These are phyloP conservation scores for Hirundo rustica DNA, from an alignment of 2,797 vertebrate species.

Conservation along the genomic window DNA sequence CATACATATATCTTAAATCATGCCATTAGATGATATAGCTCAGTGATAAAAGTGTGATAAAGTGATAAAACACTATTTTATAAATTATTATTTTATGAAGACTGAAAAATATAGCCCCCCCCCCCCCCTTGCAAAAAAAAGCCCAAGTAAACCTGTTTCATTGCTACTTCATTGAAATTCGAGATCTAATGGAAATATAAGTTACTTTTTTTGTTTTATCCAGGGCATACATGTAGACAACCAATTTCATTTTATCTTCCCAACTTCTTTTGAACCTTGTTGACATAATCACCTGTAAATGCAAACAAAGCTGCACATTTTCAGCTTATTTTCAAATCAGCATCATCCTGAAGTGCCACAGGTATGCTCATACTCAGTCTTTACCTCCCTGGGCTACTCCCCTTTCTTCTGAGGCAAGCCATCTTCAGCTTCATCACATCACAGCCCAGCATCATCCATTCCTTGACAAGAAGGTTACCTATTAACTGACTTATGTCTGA, in stretches of 20 bases:
- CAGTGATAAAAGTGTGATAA: conserved; percentile 24
- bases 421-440: background rate
- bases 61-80: conserved; percentile 56
- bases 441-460: background rate
- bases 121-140: background rate
- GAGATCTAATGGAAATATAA: background rate
- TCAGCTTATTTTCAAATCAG: background rate
- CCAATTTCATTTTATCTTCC: background rate
- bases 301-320: background rate
- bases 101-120: conserved; percentile 31
- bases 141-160: background rate
- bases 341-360: background rate
- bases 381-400: background rate
- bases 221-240: background rate
- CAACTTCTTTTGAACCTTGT: background rate
- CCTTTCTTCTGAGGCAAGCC: background rate
- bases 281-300: background rate
- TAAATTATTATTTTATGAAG: conserved; percentile 60
- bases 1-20: conserved; percentile 60
- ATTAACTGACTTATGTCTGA: background rate
- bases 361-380: background rate
- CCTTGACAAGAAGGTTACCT: background rate
- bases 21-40: conserved; percentile 39
- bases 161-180: background rate
- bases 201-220: background rate